phyloP scores from a whole-genome alignment of 2,797 vertebrate species.

The Menidia menidia region DNA sequence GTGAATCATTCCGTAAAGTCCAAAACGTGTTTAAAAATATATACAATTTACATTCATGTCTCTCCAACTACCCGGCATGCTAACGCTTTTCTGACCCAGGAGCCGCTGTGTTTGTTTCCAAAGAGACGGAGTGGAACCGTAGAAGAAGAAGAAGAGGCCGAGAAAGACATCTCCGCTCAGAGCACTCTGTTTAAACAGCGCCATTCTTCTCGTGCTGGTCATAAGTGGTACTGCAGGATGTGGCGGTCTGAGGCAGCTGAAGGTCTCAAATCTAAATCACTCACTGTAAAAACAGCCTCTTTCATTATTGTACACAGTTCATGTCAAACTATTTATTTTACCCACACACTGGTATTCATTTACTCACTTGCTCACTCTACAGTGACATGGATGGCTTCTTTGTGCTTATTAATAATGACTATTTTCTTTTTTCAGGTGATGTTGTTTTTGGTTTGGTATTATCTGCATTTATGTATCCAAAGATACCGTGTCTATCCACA shows the following conservation, averaged over 20 bases:
- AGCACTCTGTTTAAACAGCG: constrained; percentile 53
- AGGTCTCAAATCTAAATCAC: neutral
- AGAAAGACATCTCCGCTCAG: neutral
- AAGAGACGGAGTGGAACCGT: constrained; percentile 14
- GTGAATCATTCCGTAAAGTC: neutral
- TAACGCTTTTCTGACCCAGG: rapidly evolving
- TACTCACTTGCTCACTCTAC: no score
- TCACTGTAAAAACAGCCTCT: neutral
- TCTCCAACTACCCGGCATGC: neutral
- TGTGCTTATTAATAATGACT: no score
- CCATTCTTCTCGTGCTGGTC: constrained; percentile 29
- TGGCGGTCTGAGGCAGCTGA: no score
- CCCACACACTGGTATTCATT: no score
- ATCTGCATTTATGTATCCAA: no score
- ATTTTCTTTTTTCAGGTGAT: no score
- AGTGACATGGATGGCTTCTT: no score
- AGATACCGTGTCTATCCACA: no score
- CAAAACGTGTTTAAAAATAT: neutral
- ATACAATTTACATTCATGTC: neutral
- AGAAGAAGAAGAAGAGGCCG: constrained; percentile 38
- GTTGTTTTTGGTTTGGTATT: no score
- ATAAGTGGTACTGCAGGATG: constrained; percentile 19
- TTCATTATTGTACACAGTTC: no score
- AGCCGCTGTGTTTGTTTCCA: constrained; percentile 40
- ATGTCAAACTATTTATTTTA: no score